Evolutionary conservation across 1,140 invertebrate genomes (phyloP).

Genomic region (Caerostris darwini): DNA sequence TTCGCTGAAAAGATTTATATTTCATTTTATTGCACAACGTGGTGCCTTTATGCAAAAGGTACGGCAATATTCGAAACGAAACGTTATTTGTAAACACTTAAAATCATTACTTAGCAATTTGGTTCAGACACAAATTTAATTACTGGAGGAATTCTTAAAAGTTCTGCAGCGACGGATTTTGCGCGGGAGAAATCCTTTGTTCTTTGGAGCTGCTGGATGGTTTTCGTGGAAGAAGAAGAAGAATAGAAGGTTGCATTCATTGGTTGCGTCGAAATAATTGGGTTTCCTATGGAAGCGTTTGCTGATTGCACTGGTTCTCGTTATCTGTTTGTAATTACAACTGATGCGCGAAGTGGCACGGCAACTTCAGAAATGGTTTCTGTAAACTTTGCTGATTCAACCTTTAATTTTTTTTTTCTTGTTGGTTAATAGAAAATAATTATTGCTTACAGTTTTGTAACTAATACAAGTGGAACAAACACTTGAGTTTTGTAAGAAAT

Average conservation of each 20-base stretch:
- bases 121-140: conserved; percentile 40
- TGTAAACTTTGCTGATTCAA: neutral
- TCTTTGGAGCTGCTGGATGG: neutral
- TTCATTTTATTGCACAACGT: neutral
- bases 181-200: conserved; percentile 5
- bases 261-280: conserved; percentile 30
- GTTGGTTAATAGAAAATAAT: conserved; percentile 1
- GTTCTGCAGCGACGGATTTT: neutral
- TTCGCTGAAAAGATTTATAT: conserved; percentile 26
- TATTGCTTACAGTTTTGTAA: neutral
- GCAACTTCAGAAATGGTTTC: neutral
- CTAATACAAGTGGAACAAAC: neutral
- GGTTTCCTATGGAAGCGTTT: neutral
- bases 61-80: neutral
- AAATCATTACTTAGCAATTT: conserved; percentile 48
- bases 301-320: neutral
- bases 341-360: neutral
- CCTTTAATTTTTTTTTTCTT: neutral
- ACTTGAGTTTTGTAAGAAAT: neutral
- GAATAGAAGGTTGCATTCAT: conserved; percentile 1
- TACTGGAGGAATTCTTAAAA: conserved; percentile 25
- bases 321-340: neutral
- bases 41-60: neutral
- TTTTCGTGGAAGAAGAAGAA: neutral
- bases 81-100: conserved; percentile 39